Evolutionary conservation across 2,797 vertebrate genomes (phyloP), one percentile per base, ranked within the genome.

Genomic region (Tinamus major): DNA sequence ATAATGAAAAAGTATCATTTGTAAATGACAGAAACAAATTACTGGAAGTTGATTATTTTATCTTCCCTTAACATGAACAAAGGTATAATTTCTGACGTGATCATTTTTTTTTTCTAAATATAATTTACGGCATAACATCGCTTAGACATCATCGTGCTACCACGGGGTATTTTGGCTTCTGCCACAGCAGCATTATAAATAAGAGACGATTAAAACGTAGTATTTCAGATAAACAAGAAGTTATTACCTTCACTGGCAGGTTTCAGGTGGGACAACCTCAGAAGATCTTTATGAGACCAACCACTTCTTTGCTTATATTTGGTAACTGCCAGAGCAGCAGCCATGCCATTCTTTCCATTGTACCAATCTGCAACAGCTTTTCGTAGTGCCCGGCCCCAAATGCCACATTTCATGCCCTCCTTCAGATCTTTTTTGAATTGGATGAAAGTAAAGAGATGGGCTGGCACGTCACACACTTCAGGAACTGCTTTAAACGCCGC

Each of bases 291-390:
- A 97, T 99, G 99, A 63, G 98, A 98, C 99, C 99, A 99, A 83
- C 99, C 99, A 74, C 97, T 98, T 96, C 98, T 98, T 90, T 99
- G 98, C 91, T 99, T 99, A 94, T 98, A 99, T 92, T 98, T 98
- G 92, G 99, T 99, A 92, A 99, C 98, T 2, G 98, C 98, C 72
- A 97, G 97, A 39, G 99, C 99, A 72, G 99, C 97, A 78, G 97
- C 97, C 98, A 99, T 97, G 58, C 98, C 98, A 53, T 98, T 98
- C 93, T 99, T 99, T 23, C 98, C 97, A 85, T 99, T 99, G 95
- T 99, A 99, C 99, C 99, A 99, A 96, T 99, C 98, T 24, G 98
- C 98, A 68, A 99, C 97, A 2, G 98, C 98, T 97, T 98, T 99
- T 91, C 99, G 98, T 91, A 99, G 97, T 13, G 98, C 99, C 26